Evolutionary conservation across 2,888 invertebrate species (phyloP).

Genomic region (Holacanthella duospinosa): DNA sequence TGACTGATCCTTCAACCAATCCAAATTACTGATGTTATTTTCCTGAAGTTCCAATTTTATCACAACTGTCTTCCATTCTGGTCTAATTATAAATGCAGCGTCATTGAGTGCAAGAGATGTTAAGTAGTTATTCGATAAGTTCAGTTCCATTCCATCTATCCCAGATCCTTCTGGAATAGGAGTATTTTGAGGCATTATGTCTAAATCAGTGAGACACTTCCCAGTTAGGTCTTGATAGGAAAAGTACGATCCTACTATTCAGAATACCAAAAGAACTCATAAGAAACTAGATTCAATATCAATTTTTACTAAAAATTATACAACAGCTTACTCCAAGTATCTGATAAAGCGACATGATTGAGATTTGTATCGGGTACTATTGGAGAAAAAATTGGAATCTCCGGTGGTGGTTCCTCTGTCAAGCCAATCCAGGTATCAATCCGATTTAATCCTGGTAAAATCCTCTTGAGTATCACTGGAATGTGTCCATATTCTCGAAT

Average conservation of each 20-base stretch:
- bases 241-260: conserved; percentile 13
- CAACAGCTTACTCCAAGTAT: conserved; percentile 14
- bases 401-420: conserved; percentile 12
- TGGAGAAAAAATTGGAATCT: background rate
- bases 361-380: conserved; percentile 15
- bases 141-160: conserved; percentile 21
- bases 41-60: conserved; percentile 32
- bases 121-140: conserved; percentile 33
- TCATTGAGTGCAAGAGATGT: conserved; percentile 18
- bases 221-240: conserved; percentile 22
- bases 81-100: conserved; percentile 17
- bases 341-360: conserved; percentile 11
- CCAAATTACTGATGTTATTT: conserved; percentile 28
- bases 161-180: conserved; percentile 18
- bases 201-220: conserved; percentile 27
- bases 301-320: too few relatives aligned
- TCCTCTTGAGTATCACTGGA: conserved; percentile 25
- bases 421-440: conserved; percentile 32
- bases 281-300: background rate
- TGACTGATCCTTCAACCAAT: conserved; percentile 27
- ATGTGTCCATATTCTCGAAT: conserved; percentile 33
- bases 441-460: conserved; percentile 25
- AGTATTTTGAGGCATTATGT: conserved; percentile 18
- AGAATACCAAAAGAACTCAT: background rate
- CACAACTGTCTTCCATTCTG: conserved; percentile 26